Evolutionary conservation across 2,113 vertebrate genomes (phyloP).

Genomic region (Raphicerus campestris): DNA sequence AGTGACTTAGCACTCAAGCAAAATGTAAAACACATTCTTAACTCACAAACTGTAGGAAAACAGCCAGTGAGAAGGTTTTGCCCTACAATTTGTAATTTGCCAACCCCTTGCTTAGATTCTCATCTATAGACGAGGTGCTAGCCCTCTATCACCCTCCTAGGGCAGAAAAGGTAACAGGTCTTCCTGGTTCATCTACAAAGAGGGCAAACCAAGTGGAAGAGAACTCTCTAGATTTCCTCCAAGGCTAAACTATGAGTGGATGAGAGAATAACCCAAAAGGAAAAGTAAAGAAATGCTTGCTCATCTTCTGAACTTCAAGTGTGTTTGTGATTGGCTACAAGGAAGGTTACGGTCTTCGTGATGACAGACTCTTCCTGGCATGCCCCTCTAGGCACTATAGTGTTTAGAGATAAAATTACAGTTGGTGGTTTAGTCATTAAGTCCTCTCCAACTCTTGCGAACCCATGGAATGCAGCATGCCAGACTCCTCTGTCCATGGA

Average conservation of each 20-base stretch:
- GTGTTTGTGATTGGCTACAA: background rate
- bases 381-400: background rate
- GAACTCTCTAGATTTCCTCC: background rate
- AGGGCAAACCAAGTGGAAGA: background rate
- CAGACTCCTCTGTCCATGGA: background rate
- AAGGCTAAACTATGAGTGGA: background rate
- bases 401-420: background rate
- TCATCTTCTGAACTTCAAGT: background rate
- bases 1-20: background rate
- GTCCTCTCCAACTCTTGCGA: background rate
- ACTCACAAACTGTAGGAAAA: background rate
- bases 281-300: background rate
- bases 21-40: background rate
- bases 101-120: background rate
- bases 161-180: background rate
- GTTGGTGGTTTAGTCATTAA: background rate
- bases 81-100: background rate
- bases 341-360: background rate
- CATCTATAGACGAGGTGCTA: background rate
- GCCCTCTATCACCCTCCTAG: background rate
- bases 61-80: background rate
- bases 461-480: background rate
- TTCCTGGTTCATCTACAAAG: background rate
- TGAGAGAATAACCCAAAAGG: background rate
- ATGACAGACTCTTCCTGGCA: background rate